Conservation (phyloP, 2,888 invertebrate genomes). For the Macrophya alboannulata region DNA sequence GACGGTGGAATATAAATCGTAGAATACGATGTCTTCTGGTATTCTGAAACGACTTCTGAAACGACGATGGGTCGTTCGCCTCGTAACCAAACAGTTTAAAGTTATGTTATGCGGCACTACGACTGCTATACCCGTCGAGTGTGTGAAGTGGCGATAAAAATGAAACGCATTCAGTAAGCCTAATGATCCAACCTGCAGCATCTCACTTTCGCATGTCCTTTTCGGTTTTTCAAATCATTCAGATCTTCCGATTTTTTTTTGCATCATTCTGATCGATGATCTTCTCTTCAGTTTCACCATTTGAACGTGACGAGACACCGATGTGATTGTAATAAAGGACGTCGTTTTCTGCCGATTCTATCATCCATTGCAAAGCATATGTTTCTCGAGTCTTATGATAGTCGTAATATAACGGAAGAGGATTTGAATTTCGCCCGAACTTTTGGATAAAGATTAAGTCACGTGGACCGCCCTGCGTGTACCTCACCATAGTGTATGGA, state of each 20-base stretch:
- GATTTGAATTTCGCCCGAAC: not conserved
- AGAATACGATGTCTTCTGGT: not conserved
- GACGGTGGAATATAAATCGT: conserved; percentile 8
- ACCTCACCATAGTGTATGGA: conserved; percentile 1
- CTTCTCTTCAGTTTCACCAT: not conserved
- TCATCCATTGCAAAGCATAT: too few relatives aligned
- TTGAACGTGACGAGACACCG: not conserved
- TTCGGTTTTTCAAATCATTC: not conserved
- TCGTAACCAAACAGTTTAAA: conserved; percentile 25
- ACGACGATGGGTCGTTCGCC: conserved; percentile 22
- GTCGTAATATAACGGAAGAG: not conserved
- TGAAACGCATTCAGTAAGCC: not conserved
- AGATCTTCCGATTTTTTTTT: not conserved
- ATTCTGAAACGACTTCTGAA: conserved; percentile 29
- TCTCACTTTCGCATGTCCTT: not conserved
- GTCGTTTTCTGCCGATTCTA: not conserved
- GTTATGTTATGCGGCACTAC: not conserved
- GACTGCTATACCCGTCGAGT: not conserved
- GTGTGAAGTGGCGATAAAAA: conserved; percentile 20
- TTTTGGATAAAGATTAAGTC: not conserved
- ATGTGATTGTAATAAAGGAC: not conserved
- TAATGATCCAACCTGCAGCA: not conserved
- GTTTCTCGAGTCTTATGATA: not conserved
- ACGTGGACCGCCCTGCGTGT: conserved; percentile 23
- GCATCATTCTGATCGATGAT: not conserved